A percentile compares a stretch with the other conserved stretches of the same genome.
Conservation (phyloP, 2,888 invertebrate genomes). For the Diadromus collaris region DNA sequence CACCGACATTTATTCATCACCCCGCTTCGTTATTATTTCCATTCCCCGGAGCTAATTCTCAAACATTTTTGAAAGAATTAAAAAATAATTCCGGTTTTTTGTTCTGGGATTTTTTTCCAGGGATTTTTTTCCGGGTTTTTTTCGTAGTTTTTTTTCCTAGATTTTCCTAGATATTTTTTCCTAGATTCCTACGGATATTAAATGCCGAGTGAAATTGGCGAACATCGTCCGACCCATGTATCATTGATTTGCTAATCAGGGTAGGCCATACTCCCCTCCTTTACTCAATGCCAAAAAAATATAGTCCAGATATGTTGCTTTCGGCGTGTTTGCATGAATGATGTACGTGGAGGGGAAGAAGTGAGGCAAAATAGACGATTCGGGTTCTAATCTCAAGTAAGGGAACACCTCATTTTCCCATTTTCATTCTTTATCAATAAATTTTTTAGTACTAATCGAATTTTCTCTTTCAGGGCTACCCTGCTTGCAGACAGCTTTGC, state of each 20-base stretch:
- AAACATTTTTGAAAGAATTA: no score
- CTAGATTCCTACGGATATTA: not conserved
- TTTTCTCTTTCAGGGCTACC: not conserved
- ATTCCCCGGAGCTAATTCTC: no score
- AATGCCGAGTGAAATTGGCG: no score
- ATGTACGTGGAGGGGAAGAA: not conserved
- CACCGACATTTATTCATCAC: no score
- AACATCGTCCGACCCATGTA: not conserved
- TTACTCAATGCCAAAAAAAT: no score
- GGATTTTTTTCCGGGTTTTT: no score
- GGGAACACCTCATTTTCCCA: not conserved
- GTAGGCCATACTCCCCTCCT: not conserved
- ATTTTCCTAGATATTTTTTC: no score
- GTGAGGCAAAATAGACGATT: not conserved
- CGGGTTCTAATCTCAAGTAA: not conserved
- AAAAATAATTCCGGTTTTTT: no score
- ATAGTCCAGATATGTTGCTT: no score
- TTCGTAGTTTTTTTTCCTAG: no score
- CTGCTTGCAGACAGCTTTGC: not conserved
- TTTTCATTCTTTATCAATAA: not conserved
- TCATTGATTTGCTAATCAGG: not conserved
- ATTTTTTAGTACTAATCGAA: not conserved
- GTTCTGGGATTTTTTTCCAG: no score
- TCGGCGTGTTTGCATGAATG: not conserved
- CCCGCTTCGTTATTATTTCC: no score